Evolutionary conservation across 2,797 vertebrate genomes (phyloP), one percentile per base, ranked within the genome.

Genomic region (Brotogeris chrysoptera): DNA sequence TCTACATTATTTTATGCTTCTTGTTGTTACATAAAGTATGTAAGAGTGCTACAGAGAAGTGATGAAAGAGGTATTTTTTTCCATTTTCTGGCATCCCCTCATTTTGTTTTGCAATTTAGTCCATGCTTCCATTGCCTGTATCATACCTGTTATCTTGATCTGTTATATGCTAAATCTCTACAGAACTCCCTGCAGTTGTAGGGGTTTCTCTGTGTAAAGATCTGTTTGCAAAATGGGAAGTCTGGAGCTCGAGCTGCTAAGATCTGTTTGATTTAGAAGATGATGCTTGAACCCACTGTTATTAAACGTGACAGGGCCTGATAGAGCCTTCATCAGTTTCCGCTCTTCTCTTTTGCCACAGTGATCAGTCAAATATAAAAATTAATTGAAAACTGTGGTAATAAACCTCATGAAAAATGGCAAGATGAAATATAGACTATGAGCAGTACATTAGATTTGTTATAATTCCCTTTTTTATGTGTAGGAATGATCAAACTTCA

Each of bases 261-360:
- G 24, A 52, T 90, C 50, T 69, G 7, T 74, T 80, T 95, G 85
- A 86, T 91, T 95, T 90, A 83, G 73, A 61, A 74, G 30, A 63
- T 1, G 2, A 79, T 63, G 50, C 8, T 39, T 65, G 78, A 90
- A 94, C 53, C n/a, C 38, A 17, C 5, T 50, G 19, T 69, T 90
- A 79, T 88, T 90, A 93, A 84, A 96, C 11, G 44, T 91, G 93
- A 83, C 76, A 66, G 32, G 61, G 38, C 47, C 44, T 89, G 86
- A 93, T 73, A 90, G 39, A 84, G 47, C 43, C 68, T 85, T 93
- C 92, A 80, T 86, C 71, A 72, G 44, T 69, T 95, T 80, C 8
- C 4, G 9, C 50, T 77, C 60, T 78, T 74, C 19, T 89, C 44
- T 87, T 93, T 91, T 94, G 82, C 39, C 36, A 63, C 13, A 41